Evolutionary conservation across 1,140 invertebrate genomes (phyloP).

Genomic region (Zaprionus africanus): DNA sequence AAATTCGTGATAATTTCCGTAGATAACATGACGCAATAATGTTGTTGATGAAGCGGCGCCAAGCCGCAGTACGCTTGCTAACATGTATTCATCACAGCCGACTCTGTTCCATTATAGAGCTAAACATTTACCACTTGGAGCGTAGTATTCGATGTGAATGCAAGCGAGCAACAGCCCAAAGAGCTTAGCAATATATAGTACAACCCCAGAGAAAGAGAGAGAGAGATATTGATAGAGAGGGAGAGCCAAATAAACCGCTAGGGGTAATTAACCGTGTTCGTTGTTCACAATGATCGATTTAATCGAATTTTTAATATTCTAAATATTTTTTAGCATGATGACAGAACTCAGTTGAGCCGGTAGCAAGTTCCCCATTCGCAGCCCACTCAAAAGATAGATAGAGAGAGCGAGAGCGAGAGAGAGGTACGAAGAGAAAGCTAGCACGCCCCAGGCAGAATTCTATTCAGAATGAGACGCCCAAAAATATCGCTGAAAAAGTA

Average conservation of each 20-base stretch:
- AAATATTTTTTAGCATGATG: conserved; percentile 39
- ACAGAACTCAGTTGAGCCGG: conserved; percentile 29
- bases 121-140: conserved; percentile 9
- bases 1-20: conserved; percentile 29
- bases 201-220: neutral
- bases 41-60: conserved; percentile 41
- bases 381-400: conserved; percentile 2
- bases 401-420: neutral
- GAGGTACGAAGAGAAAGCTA: neutral
- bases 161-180: conserved; percentile 23
- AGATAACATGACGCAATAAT: conserved; percentile 45
- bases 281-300: conserved; percentile 13
- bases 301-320: conserved; percentile 9
- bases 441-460: conserved; percentile 6
- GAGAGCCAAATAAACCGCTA: conserved; percentile 29
- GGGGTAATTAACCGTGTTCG: conserved; percentile 29
- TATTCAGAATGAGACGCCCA: conserved; percentile 75
- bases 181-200: neutral
- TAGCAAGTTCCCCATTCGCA: conserved; percentile 10
- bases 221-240: neutral
- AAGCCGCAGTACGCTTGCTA: conserved; percentile 13
- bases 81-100: neutral
- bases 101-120: conserved; percentile 20
- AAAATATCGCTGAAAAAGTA: conserved; percentile 84
- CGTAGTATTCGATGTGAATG: conserved; percentile 34